Evolutionary conservation across 1,140 invertebrate genomes (phyloP).

Genomic region (Tetramorium alpestre): DNA sequence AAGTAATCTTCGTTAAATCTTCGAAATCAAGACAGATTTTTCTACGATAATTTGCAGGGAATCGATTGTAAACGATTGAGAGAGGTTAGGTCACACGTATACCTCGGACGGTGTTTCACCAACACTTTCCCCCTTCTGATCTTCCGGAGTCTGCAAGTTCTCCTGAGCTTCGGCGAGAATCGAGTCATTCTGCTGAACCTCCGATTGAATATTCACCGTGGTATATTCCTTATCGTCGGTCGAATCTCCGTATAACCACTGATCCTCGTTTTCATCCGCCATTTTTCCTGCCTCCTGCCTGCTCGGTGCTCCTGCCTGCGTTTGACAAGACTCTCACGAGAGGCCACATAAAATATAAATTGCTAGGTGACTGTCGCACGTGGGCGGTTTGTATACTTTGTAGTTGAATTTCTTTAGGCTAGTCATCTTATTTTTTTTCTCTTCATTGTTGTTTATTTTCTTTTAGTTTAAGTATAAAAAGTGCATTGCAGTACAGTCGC

Average conservation of each 20-base stretch:
- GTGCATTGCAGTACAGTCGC: too few relatives aligned
- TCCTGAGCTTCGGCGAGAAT: conserved; percentile 71
- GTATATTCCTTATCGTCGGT: conserved; percentile 79
- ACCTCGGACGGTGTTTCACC: conserved; percentile 68
- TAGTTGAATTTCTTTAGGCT: too few relatives aligned
- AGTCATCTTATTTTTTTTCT: too few relatives aligned
- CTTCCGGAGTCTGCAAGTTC: conserved; percentile 72
- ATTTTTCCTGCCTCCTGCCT: conserved; percentile 80
- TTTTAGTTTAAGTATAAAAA: too few relatives aligned
- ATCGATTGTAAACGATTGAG: conserved; percentile 12
- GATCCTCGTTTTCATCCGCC: conserved; percentile 91
- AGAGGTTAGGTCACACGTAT: conserved; percentile 71
- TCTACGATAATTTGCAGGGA: background rate
- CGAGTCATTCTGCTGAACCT: conserved; percentile 79
- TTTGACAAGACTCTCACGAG: conserved; percentile 40
- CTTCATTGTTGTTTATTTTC: too few relatives aligned
- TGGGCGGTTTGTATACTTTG: too few relatives aligned
- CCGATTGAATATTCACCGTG: conserved; percentile 70
- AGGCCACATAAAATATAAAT: background rate
- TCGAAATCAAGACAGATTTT: background rate
- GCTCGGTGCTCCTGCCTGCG: too few relatives aligned
- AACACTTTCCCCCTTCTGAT: conserved; percentile 67
- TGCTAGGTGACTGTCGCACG: too few relatives aligned
- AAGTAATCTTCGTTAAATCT: background rate
- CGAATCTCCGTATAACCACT: conserved; percentile 91